These are phyloP conservation scores for Drosophila limbata DNA, from an alignment of 2,888 invertebrate genomes.

Conservation along the genomic window DNA sequence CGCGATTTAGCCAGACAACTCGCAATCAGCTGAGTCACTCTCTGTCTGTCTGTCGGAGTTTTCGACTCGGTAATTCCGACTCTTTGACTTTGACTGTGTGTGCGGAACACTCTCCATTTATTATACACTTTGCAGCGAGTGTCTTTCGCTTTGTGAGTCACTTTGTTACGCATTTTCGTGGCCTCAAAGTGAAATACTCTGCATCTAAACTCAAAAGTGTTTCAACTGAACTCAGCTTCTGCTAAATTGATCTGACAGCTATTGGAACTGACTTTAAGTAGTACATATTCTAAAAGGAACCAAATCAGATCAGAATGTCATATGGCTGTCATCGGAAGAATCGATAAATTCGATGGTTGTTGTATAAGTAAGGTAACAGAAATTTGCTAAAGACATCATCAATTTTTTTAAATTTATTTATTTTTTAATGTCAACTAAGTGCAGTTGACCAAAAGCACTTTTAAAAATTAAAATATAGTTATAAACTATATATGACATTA, in stretches of 20 bases:
- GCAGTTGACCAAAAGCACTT: too few species aligned
- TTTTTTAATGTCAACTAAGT: too few species aligned
- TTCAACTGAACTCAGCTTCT: neutral
- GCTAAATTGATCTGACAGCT: neutral
- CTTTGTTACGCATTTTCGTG: neutral
- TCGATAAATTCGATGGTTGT: neutral
- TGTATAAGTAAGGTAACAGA: too few species aligned
- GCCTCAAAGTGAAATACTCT: neutral
- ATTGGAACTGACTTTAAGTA: too few species aligned
- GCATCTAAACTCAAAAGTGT: neutral
- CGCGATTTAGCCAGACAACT: constrained; percentile 40
- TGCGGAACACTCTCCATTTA: constrained; percentile 15
- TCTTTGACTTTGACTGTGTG: constrained; percentile 12
- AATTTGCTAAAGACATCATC: too few species aligned
- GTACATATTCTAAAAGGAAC: neutral
- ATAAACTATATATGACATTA: too few species aligned
- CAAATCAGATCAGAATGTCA: neutral
- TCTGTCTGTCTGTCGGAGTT: constrained; percentile 9
- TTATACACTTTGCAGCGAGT: constrained; percentile 5
- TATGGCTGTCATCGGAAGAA: too few species aligned
- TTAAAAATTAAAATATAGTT: too few species aligned
- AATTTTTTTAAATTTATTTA: too few species aligned
- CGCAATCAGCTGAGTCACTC: constrained; percentile 55
- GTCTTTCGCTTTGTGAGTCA: constrained; percentile 1
- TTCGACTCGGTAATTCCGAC: constrained; percentile 15